These are phyloP conservation scores for Camponotus pennsylvanicus DNA, from an alignment of 1,140 invertebrate species.

Conservation along the genomic window DNA sequence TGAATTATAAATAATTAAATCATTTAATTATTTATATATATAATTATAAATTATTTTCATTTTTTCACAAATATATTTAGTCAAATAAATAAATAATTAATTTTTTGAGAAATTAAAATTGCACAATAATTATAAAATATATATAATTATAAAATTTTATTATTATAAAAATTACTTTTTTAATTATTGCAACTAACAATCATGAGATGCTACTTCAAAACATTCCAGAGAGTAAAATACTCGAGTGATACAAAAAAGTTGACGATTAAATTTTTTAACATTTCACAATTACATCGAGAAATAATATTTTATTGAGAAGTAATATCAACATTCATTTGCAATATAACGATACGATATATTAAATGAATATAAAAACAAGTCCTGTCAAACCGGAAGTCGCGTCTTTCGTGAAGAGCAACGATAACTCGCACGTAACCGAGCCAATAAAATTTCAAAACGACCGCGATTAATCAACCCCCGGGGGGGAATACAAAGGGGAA, in stretches of 20 bases:
- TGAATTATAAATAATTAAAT: no score
- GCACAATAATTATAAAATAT: no score
- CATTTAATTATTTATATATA: no score
- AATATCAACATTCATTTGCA: neutral
- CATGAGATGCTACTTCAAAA: neutral
- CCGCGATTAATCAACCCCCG: conserved; percentile 26
- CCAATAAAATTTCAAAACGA: conserved; percentile 40
- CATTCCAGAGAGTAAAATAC: neutral
- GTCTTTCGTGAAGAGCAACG: neutral
- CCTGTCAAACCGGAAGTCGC: conserved; percentile 11
- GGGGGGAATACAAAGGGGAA: conserved; percentile 5
- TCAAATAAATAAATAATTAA: neutral
- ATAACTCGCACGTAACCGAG: conserved; percentile 30
- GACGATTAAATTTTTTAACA: neutral
- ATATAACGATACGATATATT: neutral
- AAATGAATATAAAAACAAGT: conserved; percentile 1
- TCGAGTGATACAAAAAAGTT: neutral
- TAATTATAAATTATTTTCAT: neutral
- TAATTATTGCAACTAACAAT: neutral
- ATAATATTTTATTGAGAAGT: no score
- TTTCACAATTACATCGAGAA: neutral
- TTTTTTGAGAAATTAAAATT: no score
- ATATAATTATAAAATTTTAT: no score
- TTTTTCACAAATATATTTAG: neutral
- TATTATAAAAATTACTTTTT: no score